phyloP scores from a whole-genome alignment of 2,888 invertebrate species.

The Amphipoea oculea region DNA sequence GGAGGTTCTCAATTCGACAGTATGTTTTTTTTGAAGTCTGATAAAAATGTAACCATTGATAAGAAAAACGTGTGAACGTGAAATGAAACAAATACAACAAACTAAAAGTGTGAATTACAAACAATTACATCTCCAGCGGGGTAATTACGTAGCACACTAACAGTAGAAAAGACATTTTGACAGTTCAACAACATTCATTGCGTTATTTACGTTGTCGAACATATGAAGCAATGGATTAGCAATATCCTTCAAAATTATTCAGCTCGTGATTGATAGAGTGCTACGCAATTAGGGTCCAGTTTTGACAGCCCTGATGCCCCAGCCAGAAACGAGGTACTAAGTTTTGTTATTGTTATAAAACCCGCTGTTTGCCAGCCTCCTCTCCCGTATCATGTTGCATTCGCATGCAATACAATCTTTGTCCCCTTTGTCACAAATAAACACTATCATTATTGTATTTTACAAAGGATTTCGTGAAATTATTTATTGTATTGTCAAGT shows the following conservation, averaged over 20 bases:
- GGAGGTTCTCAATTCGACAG: no score
- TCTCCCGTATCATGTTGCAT: constrained; percentile 36
- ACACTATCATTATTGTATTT: not conserved
- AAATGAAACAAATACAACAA: no score
- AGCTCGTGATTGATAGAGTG: no score
- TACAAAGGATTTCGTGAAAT: constrained; percentile 21
- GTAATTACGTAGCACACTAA: no score
- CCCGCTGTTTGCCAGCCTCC: not conserved
- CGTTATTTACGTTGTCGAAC: no score
- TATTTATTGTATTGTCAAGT: constrained; percentile 29
- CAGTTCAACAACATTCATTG: no score
- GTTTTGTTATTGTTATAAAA: constrained; percentile 20
- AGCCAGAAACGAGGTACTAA: constrained; percentile 2
- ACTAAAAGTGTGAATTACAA: not conserved
- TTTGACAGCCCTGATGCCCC: constrained; percentile 14
- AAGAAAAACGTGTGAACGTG: no score
- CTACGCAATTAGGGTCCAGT: not conserved
- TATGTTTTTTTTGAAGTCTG: no score
- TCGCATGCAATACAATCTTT: constrained; percentile 23
- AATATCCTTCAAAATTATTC: no score
- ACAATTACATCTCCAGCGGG: not conserved
- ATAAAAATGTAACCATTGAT: no score
- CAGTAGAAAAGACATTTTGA: no score
- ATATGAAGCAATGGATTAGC: no score
- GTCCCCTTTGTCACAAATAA: constrained; percentile 9